These are phyloP conservation scores for Gorilla gorilla DNA, from an alignment of 2,113 vertebrate species.

Conservation along the genomic window DNA sequence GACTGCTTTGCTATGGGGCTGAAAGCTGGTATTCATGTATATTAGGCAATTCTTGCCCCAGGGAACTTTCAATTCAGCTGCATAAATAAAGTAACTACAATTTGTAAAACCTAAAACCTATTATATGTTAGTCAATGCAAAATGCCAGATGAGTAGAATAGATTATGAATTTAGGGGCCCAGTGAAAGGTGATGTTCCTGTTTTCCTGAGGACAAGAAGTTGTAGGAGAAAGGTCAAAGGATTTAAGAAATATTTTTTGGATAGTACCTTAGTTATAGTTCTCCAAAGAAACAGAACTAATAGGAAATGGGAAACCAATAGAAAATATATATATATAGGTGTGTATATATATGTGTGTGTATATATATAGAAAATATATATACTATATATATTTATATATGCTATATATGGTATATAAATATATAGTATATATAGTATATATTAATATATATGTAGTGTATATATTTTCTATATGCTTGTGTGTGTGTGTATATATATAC, in stretches of 20 bases:
- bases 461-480: too few species aligned
- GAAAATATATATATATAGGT: too few species aligned
- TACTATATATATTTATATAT: too few species aligned
- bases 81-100: background rate
- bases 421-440: background rate
- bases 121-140: background rate
- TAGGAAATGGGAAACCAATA: background rate
- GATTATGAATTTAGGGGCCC: background rate
- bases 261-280: background rate
- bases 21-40: background rate
- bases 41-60: background rate
- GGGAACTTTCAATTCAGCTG: background rate
- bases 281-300: background rate
- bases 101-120: background rate
- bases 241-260: background rate
- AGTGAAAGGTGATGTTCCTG: background rate
- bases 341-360: background rate
- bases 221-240: background rate
- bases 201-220: background rate
- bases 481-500: too few species aligned
- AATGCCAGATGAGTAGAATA: background rate
- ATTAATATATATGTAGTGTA: too few species aligned
- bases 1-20: background rate
- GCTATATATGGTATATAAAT: too few species aligned
- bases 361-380: too few species aligned